Evolutionary conservation across 2,888 invertebrate species (phyloP).

Genomic region (Polydrusus cervinus): DNA sequence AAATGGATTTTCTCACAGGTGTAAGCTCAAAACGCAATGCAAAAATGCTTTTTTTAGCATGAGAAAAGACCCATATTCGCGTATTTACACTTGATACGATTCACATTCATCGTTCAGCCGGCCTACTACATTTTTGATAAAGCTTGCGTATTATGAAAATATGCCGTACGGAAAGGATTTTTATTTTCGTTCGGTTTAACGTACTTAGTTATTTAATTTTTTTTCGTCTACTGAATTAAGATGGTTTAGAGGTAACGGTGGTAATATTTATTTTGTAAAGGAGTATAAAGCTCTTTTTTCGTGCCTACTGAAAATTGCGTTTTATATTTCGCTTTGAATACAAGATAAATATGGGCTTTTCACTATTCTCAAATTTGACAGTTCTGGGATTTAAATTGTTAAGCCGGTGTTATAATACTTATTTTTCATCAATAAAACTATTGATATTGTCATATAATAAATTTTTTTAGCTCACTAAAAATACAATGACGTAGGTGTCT

Average conservation of each 20-base stretch:
- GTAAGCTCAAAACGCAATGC: neutral
- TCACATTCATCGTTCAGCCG: conserved; percentile 35
- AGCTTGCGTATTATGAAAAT: conserved; percentile 37
- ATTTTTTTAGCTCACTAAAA: no score
- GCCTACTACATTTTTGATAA: conserved; percentile 39
- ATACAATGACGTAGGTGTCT: no score
- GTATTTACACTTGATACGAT: conserved; percentile 44
- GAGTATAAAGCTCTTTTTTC: neutral
- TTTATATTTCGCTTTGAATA: no score
- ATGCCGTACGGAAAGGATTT: conserved; percentile 23
- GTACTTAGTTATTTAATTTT: conserved; percentile 15
- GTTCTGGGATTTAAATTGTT: no score
- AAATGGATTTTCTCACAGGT: no score
- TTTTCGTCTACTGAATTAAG: neutral
- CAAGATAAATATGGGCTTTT: no score
- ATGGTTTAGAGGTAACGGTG: neutral
- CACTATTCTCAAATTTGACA: no score
- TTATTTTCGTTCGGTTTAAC: conserved; percentile 22
- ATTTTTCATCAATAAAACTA: no score
- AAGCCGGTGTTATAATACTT: no score
- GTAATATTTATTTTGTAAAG: neutral
- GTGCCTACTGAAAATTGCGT: neutral
- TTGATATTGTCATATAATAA: no score
- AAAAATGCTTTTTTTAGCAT: conserved; percentile 36
- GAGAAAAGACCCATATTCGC: conserved; percentile 35